Conservation (phyloP, 1,140 invertebrate genomes). For the Formica exsecta region DNA sequence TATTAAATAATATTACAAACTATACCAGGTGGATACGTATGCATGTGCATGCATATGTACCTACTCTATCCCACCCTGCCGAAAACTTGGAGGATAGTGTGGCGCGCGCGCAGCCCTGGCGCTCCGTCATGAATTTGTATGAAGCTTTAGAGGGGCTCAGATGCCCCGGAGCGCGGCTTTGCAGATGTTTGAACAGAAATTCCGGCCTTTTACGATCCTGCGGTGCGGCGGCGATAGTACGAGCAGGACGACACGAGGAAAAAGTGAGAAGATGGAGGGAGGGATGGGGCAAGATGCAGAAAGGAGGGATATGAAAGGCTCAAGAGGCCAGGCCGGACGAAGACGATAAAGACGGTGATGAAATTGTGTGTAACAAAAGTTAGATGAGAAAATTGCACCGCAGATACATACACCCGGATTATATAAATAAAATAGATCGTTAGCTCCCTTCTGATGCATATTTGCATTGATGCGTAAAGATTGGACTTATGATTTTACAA, state of each 20-base stretch:
- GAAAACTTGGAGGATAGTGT: conserved; percentile 67
- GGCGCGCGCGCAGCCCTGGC: conserved; percentile 58
- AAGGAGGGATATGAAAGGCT: conserved; percentile 16
- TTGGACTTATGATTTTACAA: neutral
- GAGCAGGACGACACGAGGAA: conserved; percentile 39
- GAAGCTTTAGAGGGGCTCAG: conserved; percentile 70
- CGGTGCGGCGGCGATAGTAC: conserved; percentile 30
- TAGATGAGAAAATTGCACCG: conserved; percentile 28
- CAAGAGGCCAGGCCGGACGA: conserved; percentile 22
- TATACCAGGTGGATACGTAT: conserved; percentile 41
- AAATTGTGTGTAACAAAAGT: conserved; percentile 50
- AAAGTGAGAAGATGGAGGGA: conserved; percentile 5
- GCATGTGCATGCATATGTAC: conserved; percentile 41
- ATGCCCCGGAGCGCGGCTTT: conserved; percentile 68
- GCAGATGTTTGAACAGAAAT: conserved; percentile 75
- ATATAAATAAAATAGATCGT: conserved; percentile 20
- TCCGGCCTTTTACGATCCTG: conserved; percentile 71
- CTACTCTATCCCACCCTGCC: conserved; percentile 15
- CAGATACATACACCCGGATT: conserved; percentile 11
- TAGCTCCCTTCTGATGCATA: neutral
- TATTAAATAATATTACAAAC: conserved; percentile 71
- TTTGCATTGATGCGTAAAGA: conserved; percentile 10
- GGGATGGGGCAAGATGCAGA: neutral
- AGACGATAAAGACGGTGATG: conserved; percentile 28
- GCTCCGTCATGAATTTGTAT: conserved; percentile 76